phyloP scores from a whole-genome alignment of 2,888 invertebrate species.

The Phengaris arion region DNA sequence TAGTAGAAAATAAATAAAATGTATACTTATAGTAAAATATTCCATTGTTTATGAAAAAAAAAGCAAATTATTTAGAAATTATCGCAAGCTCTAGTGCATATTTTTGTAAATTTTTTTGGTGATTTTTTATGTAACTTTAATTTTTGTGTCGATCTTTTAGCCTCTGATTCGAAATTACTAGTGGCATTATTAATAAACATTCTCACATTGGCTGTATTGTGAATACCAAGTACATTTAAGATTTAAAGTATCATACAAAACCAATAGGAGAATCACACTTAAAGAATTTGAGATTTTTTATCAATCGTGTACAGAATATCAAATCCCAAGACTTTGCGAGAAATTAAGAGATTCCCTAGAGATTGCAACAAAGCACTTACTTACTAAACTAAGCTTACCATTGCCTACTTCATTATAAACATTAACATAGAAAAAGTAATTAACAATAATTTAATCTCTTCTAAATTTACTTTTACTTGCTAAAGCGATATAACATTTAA shows the following conservation, averaged over 20 bases:
- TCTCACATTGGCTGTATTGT: conserved; percentile 10
- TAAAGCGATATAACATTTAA: conserved; percentile 66
- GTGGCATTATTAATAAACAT: not conserved
- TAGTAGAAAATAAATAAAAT: conserved; percentile 25
- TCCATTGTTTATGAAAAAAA: not conserved
- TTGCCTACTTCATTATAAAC: conserved; percentile 51
- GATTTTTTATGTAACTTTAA: not conserved
- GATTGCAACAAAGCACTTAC: conserved; percentile 64
- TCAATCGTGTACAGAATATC: not conserved
- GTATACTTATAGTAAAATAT: conserved; percentile 13
- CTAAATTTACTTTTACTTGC: conserved; percentile 69
- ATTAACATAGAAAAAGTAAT: conserved; percentile 71
- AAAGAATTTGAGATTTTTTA: not conserved
- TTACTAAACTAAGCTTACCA: conserved; percentile 46
- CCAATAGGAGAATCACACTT: conserved; percentile 16
- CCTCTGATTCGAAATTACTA: conserved; percentile 23
- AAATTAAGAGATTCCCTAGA: conserved; percentile 64
- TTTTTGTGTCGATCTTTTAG: conserved; percentile 7
- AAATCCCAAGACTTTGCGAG: conserved; percentile 21
- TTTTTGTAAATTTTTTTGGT: not conserved
- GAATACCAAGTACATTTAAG: not conserved
- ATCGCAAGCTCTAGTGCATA: not conserved
- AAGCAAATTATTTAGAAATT: conserved; percentile 1
- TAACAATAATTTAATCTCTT: conserved; percentile 80
- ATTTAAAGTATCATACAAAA: not conserved